These are phyloP conservation scores for Polypterus bichir DNA, from an alignment of 2,113 vertebrate species.

Conservation along the genomic window DNA sequence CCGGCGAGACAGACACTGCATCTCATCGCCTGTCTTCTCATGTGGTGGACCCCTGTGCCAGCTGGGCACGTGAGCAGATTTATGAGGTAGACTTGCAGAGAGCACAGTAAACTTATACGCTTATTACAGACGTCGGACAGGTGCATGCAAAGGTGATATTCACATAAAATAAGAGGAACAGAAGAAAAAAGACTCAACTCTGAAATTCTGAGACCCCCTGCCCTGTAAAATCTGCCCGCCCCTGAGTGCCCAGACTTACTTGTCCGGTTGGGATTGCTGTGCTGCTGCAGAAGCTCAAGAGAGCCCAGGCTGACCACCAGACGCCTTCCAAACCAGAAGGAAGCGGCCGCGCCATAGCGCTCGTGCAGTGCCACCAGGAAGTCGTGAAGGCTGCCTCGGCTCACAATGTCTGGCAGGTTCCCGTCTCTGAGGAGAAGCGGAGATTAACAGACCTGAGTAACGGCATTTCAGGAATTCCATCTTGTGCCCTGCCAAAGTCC, in stretches of 20 bases:
- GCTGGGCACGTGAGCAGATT: no score
- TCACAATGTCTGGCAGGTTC: constrained; percentile 82
- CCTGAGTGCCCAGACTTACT: constrained; percentile 45
- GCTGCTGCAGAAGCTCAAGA: constrained; percentile 66
- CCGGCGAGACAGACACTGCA: no score
- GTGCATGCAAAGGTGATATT: no score
- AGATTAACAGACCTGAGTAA: constrained; percentile 9
- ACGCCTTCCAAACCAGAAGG: constrained; percentile 86
- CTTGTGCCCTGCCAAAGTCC: no score
- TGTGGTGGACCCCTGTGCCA: no score
- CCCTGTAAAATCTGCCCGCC: no score
- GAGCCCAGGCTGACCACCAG: constrained; percentile 85
- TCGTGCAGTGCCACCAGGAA: constrained; percentile 80
- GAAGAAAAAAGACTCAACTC: constrained; percentile 5
- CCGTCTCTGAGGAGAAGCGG: constrained; percentile 61
- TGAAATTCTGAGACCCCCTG: no score
- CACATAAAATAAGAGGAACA: neutral
- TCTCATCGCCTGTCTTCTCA: no score
- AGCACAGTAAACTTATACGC: no score
- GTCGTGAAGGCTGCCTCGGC: constrained; percentile 74
- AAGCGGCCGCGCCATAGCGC: constrained; percentile 72
- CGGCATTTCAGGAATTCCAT: neutral
- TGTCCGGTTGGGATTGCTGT: constrained; percentile 79
- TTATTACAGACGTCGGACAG: no score
- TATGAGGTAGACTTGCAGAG: no score